Conservation (phyloP, 2,797 vertebrate genomes). For the Brachymystax lenok region DNA sequence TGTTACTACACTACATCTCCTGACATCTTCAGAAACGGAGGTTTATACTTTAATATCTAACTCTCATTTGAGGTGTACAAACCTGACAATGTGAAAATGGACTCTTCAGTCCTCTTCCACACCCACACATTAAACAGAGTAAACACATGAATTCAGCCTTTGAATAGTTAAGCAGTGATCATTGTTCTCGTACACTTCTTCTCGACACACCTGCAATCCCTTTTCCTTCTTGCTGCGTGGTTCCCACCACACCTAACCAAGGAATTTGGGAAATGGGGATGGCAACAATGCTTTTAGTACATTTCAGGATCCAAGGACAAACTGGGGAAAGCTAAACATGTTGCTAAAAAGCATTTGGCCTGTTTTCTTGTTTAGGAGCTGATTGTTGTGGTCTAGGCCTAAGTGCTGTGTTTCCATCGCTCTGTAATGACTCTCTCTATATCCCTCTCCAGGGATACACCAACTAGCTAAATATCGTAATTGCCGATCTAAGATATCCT, state of each 20-base stretch:
- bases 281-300: too few relatives aligned
- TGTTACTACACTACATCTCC: background rate
- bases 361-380: too few relatives aligned
- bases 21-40: background rate
- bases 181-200: background rate
- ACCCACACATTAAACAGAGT: background rate
- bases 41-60: background rate
- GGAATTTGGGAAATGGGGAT: background rate
- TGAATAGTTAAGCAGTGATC: background rate
- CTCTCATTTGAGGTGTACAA: background rate
- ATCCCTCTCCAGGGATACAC: too few relatives aligned
- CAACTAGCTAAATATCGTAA: too few relatives aligned
- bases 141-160: background rate
- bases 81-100: background rate
- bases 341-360: too few relatives aligned
- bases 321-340: too few relatives aligned
- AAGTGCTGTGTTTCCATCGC: too few relatives aligned
- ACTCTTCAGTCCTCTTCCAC: background rate
- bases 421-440: too few relatives aligned
- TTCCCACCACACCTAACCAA: background rate
- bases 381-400: too few relatives aligned
- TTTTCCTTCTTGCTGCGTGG: background rate
- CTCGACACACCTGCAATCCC: slow-evolving; percentile 1
- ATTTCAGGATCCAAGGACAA: too few relatives aligned
- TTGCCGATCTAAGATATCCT: too few relatives aligned